phyloP scores from a whole-genome alignment of 92 coral and sea anemone genomes.

The Virgularia gustaviana region DNA sequence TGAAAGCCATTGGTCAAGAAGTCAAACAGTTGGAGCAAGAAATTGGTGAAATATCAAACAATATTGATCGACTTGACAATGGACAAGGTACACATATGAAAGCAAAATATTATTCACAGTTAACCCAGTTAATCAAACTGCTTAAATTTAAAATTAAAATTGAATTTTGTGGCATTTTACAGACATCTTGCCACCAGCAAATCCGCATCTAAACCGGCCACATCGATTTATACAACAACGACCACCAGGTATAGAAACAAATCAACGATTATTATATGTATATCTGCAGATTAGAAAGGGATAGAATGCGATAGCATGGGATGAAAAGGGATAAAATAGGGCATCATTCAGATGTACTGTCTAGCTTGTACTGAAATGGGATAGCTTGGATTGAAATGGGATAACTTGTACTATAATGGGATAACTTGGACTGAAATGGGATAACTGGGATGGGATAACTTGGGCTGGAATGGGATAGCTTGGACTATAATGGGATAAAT shows the following conservation, averaged over 20 bases:
- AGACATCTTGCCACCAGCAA: constrained; percentile 1
- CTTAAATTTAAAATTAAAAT: neutral
- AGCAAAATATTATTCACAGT: no score
- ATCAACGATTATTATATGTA: no score
- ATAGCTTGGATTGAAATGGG: neutral
- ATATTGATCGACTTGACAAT: constrained; percentile 26
- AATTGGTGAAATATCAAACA: constrained; percentile 26
- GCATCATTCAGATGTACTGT: no score
- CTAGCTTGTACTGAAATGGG: neutral
- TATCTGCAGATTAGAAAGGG: no score
- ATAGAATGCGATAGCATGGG: no score
- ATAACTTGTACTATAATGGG: no score
- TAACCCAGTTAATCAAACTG: neutral
- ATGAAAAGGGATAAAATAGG: no score
- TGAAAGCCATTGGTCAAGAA: neutral
- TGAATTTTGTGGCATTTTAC: neutral
- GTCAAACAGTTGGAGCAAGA: neutral
- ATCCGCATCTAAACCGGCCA: neutral
- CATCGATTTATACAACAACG: neutral
- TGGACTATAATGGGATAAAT: no score
- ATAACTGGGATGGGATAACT: neutral
- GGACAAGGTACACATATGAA: constrained; percentile 45
- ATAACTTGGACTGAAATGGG: no score
- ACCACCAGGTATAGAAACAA: neutral
- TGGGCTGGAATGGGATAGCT: no score